Percentiles rank a stretch among this genome's conserved stretches.
Conservation (phyloP, 2,113 vertebrate genomes). For the Oryzias javanicus region DNA sequence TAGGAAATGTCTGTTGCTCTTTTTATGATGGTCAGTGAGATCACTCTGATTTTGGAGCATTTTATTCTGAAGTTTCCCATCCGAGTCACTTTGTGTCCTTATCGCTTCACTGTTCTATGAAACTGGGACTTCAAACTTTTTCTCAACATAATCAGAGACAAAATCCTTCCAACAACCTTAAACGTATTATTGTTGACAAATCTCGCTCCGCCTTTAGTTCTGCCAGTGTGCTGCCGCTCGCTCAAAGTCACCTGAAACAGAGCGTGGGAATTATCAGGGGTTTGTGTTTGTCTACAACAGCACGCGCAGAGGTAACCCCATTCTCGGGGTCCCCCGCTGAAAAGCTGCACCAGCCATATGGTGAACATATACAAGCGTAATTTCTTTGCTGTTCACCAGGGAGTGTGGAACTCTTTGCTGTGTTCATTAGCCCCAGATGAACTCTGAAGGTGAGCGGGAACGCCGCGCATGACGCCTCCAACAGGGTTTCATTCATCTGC, state of each 20-base stretch:
- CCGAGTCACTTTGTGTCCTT: too few species aligned
- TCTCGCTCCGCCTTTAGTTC: neutral
- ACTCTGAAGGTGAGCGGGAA: conserved; percentile 59
- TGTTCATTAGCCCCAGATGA: conserved; percentile 60
- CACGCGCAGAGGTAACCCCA: conserved; percentile 36
- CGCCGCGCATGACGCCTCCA: conserved; percentile 9
- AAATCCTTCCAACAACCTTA: too few species aligned
- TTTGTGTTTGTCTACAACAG: conserved; percentile 2
- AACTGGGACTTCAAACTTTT: too few species aligned
- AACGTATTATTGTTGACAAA: neutral
- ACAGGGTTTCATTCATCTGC: conserved; percentile 19
- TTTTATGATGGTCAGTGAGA: too few species aligned
- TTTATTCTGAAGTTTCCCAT: too few species aligned
- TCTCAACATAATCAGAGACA: too few species aligned
- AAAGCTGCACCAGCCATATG: conserved; percentile 51
- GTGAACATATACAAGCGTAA: conserved; percentile 55
- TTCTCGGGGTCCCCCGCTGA: conserved; percentile 31
- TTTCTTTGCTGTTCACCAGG: conserved; percentile 36
- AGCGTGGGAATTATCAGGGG: neutral
- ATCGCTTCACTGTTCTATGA: too few species aligned
- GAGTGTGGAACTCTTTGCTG: conserved; percentile 39
- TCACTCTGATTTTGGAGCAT: too few species aligned
- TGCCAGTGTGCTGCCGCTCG: neutral
- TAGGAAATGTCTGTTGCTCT: too few species aligned
- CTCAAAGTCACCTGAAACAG: conserved; percentile 13